phyloP scores from a whole-genome alignment of 2,888 invertebrate species.

The Ophion costatus region DNA sequence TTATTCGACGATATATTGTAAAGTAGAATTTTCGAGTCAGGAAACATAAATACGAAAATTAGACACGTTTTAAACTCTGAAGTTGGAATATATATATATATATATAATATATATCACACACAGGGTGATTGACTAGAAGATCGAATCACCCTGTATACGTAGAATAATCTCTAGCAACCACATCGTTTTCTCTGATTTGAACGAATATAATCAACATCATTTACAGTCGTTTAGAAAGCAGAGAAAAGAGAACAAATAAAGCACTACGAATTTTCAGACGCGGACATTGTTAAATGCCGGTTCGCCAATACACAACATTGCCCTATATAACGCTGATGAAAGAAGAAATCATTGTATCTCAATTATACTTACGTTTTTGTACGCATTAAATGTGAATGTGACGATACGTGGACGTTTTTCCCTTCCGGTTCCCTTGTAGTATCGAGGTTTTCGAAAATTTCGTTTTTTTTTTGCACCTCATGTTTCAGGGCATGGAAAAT shows the following conservation, averaged over 20 bases:
- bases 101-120: neutral
- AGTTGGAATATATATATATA: conserved; percentile 33
- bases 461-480: neutral
- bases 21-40: conserved; percentile 38
- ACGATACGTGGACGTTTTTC: conserved; percentile 68
- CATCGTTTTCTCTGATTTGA: conserved; percentile 28
- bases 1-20: conserved; percentile 50
- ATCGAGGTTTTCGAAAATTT: neutral
- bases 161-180: conserved; percentile 38
- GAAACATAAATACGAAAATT: conserved; percentile 15
- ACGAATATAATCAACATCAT: conserved; percentile 34
- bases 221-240: conserved; percentile 29
- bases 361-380: conserved; percentile 71
- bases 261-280: conserved; percentile 29
- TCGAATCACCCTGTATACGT: conserved; percentile 1
- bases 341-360: conserved; percentile 59
- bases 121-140: no score
- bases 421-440: conserved; percentile 59
- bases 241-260: conserved; percentile 2
- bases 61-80: conserved; percentile 22
- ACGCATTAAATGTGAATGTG: conserved; percentile 72
- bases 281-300: conserved; percentile 37
- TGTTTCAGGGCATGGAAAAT: neutral
- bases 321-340: conserved; percentile 20
- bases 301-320: conserved; percentile 35